Base-by-base conservation (phyloP, 2,113 vertebrate genomes). In the Pollachius pollachius region DNA sequence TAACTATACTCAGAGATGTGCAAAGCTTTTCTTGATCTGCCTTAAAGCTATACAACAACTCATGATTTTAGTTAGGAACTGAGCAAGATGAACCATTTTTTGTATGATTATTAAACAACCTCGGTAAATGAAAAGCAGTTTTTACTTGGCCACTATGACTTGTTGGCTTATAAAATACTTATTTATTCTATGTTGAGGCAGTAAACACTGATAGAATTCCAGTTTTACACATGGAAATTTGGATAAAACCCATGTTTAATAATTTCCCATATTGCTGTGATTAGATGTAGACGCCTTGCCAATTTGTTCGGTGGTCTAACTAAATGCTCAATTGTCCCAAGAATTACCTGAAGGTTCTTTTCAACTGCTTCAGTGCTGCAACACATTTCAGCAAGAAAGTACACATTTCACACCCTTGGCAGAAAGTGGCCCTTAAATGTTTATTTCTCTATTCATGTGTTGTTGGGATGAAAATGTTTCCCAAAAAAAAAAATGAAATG, bases 1-100 rank as follows among this genome's bases (percentile, higher is more conserved):
- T 62, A 15, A 52, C 3, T 37, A 61, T 70, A 59, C 70, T 75
- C 73, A 73, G 72, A 73, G 64, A 67, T 62, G 13, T 19, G 63
- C 7, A 67, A 18, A 30, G 65, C 37, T 56, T 56, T 25, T 27
- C 27, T 65, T 59, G 37, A 64, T 57, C 34, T 18, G 56, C 71
- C 68, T 71, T 72, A 66, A 72, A 34, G 69, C 69, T n/a, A 12
- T 60, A 37, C 30, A 62, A 30, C 67, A 1, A n/a, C 63, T 63
- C 19, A 52, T 2, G 9, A 19, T 21, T 19, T 54, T 54, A 59
- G 15, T 18, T 17, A 52, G 19, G 52, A 57, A 18, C 27, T 27
- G 23, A 68, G 30, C 64, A 18, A 58, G 54, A 68, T 8, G 12
- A 48, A 48, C 41, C 41, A 48, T 48, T 48, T 48, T 48, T 48